Evolutionary conservation across 2,888 invertebrate species (phyloP).

Genomic region (Alloplasta piceator): DNA sequence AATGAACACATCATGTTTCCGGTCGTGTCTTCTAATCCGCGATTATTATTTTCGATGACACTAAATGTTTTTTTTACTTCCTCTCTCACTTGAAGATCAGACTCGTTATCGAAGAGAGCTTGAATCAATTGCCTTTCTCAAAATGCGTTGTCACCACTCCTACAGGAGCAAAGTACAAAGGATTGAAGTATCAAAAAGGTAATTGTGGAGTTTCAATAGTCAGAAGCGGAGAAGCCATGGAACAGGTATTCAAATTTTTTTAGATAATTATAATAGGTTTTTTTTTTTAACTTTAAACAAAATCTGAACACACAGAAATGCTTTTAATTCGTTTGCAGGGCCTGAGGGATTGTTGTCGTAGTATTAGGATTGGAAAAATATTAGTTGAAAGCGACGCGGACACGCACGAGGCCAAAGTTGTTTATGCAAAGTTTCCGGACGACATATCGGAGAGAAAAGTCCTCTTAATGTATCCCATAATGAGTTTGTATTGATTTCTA

Average conservation of each 20-base stretch:
- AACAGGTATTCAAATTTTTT: constrained; percentile 85
- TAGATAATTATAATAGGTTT: constrained; percentile 8
- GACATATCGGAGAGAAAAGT: constrained; percentile 95
- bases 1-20: constrained; percentile 3
- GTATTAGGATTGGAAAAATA: constrained; percentile 99
- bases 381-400: constrained; percentile 98
- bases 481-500: constrained; percentile 87
- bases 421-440: constrained; percentile 98
- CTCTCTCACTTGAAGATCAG: constrained; percentile 87
- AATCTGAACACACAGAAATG: constrained; percentile 22
- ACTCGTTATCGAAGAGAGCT: constrained; percentile 98
- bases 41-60: not conserved
- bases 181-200: constrained; percentile 97
- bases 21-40: constrained; percentile 5
- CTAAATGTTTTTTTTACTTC: not conserved
- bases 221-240: constrained; percentile 97
- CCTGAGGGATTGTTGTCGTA: constrained; percentile 97
- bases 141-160: constrained; percentile 96
- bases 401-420: constrained; percentile 97
- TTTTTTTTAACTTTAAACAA: constrained; percentile 27
- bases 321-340: constrained; percentile 85
- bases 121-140: constrained; percentile 97
- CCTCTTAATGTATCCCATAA: constrained; percentile 98
- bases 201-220: constrained; percentile 99
- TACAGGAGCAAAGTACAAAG: constrained; percentile 95